Conservation (phyloP, 1,140 invertebrate genomes). For the Hypsibius dujardini region DNA sequence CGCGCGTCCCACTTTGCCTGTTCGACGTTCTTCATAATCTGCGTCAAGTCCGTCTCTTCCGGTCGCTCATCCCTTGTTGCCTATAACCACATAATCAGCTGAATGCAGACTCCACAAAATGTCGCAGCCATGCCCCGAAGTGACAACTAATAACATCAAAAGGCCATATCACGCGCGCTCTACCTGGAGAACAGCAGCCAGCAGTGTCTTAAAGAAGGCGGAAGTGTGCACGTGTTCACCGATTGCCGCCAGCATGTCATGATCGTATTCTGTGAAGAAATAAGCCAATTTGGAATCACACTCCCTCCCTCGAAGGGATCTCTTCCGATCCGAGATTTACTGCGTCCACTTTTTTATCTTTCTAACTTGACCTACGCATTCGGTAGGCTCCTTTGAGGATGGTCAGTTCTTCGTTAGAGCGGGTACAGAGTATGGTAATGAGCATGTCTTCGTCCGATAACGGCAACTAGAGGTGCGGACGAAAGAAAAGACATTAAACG, state of each 20-base stretch:
- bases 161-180: too few relatives aligned
- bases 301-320: too few relatives aligned
- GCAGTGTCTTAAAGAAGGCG: not conserved
- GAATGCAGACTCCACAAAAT: too few relatives aligned
- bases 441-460: not conserved
- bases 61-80: not conserved
- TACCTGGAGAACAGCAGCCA: not conserved
- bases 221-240: not conserved
- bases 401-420: not conserved
- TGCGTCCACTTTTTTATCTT: not conserved
- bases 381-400: not conserved
- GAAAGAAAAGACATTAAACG: too few relatives aligned
- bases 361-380: not conserved
- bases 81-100: not conserved
- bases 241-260: too few relatives aligned
- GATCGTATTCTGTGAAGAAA: too few relatives aligned
- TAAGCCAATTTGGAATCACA: too few relatives aligned
- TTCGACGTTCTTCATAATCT: too few relatives aligned
- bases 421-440: not conserved
- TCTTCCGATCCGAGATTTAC: too few relatives aligned
- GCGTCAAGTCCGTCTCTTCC: not conserved
- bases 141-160: too few relatives aligned
- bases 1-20: conserved; percentile 1
- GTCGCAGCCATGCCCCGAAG: too few relatives aligned
- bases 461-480: conserved; percentile 27